Evolutionary conservation across 2,797 vertebrate species (phyloP), one percentile per base, ranked within the genome.

Genomic region (Myotis vivesi): DNA sequence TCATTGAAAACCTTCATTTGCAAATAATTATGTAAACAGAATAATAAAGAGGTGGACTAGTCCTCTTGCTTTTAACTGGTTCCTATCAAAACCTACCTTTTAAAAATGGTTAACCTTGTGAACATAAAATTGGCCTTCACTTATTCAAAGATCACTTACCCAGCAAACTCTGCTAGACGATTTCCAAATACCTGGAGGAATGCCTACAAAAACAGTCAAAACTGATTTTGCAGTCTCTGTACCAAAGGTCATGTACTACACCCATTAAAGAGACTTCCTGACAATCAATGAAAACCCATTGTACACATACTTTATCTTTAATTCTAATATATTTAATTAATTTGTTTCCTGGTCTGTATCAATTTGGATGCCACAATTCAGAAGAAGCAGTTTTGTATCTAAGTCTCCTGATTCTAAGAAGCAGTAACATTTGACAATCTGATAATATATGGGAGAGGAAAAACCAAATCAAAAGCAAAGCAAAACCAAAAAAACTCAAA

Each of bases 71-170:
- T 82, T 93, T 82, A 71, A 46, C 8, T 73, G 25, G 41, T 22
- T 91, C 22, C 1, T 51, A 68, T 86, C 62, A 84, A 97, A 93
- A 89, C 23, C 71, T 83, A 68, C 51, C 75, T 97, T 95, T 80
- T 55, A 73, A 93, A 93, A 94, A 87, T 57, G 17, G 3, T 77
- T 51, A 30, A 66, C 73, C 73, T 85, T 73, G 25, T 49, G 28
- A 64, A 66, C 23, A 57, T 68, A 94, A 89, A 87, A 85, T 51
- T 82, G 64, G 68, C 4, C 15, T 38, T 71, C 33, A 33, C 59
- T 89, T 92, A 75, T 49, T 90, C 46, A 94, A 76, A 79, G 64
- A 36, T 68, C 51, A 62, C 12, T 92, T 72, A 86, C 8, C 41
- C 22, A 81, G 57, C 20, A 94, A 89, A 82, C 16, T 69, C 71